phyloP scores from a whole-genome alignment of 2,888 invertebrate genomes.

The Drosophila atroscutellata region DNA sequence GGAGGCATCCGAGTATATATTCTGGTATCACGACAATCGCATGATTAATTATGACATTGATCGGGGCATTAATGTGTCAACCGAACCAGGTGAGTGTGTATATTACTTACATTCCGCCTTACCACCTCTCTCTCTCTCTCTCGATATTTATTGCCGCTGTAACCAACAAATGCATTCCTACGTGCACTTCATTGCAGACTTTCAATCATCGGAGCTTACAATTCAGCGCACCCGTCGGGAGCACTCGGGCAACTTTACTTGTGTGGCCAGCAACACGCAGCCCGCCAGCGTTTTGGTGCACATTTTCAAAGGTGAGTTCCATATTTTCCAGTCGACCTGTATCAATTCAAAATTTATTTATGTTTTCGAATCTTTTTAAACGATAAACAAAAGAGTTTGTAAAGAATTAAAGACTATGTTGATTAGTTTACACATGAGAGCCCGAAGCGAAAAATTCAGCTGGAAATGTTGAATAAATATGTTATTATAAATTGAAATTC shows the following conservation, averaged over 20 bases:
- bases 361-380: no score
- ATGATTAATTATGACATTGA: slow-evolving; percentile 97
- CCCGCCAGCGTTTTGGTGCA: slow-evolving; percentile 95
- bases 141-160: no score
- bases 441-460: neutral
- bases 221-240: slow-evolving; percentile 86
- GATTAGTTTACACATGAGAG: neutral
- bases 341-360: slow-evolving; percentile 1
- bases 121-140: no score
- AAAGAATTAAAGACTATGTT: neutral
- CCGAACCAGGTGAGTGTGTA: slow-evolving; percentile 88
- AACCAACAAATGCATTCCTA: slow-evolving; percentile 34
- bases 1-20: slow-evolving; percentile 93
- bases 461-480: neutral
- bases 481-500: neutral
- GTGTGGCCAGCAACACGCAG: slow-evolving; percentile 94
- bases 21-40: slow-evolving; percentile 95
- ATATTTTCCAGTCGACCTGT: slow-evolving; percentile 5
- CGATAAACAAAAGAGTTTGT: neutral
- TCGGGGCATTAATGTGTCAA: slow-evolving; percentile 94
- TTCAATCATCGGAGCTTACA: slow-evolving; percentile 85
- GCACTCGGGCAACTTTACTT: slow-evolving; percentile 95
- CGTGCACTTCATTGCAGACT: slow-evolving; percentile 75
- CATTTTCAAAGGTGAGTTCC: slow-evolving; percentile 92
- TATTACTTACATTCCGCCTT: neutral